Evolutionary conservation across 2,888 invertebrate genomes (phyloP), one percentile per base, ranked within the genome.

Genomic region (Criorhina ranunculi): DNA sequence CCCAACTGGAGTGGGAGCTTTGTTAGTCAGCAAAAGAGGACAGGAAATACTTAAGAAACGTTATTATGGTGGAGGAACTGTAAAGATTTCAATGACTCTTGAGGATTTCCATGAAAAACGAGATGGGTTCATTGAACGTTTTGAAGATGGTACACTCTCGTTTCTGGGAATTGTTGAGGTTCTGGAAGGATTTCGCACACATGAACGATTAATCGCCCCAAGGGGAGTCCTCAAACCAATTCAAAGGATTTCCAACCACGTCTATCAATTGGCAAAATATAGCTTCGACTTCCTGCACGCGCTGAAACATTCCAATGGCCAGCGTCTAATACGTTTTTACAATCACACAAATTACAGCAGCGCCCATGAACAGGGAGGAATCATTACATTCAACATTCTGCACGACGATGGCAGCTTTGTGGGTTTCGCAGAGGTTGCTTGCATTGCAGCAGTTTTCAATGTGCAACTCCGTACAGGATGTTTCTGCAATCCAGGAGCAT

Each of bases 401-500:
- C 94, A 97, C 87, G 93, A 94, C 42, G 95, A 95, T 92, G 96
- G 97, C 24, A 93, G 94, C 46, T 96, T 94, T 91, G 94, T 98
- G 88, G 99, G 99, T 62, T 99, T 95, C 93, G 94, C 96, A 80
- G 98, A 98, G 96, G 96, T 98, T 78, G 95, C 97, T 89, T 96
- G 97, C 89, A 95, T 99, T 93, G 96, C 98, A 0, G 95, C 97
- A 87, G 92, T 98, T 66, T 95, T 97, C 90, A 95, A 95, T 88
- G 95, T 99, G 62, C 95, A 95, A 87, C 91, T 99, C 44, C 94
- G 99, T 86, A 98, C 98, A 0, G 99, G 99, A 0, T 99, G 99
- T 90, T 98, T 98, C 90, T 99, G 99, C 91, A 99, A 99, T 92
- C 96, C 98, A 1, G 99, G 99, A 11, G 96, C 98, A 1, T 99